phyloP scores from a whole-genome alignment of 2,797 vertebrate species.

The Tarsius wallacei region DNA sequence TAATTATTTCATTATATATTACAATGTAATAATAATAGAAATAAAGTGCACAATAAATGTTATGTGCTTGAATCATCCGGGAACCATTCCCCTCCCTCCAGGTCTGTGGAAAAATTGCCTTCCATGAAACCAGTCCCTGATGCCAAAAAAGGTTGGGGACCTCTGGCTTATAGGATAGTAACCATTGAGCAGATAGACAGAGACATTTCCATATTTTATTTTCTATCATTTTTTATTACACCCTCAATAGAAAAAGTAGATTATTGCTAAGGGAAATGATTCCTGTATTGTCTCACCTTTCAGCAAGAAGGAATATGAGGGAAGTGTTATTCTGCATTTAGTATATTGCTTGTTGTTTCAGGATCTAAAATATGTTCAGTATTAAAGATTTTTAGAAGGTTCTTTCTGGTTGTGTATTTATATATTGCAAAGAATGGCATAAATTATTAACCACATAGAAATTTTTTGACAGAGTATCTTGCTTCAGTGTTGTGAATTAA shows the following conservation, averaged over 20 bases:
- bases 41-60: no score
- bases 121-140: no score
- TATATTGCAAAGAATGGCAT: not conserved
- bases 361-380: not conserved
- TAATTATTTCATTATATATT: no score
- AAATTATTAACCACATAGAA: not conserved
- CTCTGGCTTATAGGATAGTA: not conserved
- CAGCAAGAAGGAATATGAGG: not conserved
- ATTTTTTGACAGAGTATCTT: not conserved
- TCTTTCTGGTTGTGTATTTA: not conserved
- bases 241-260: not conserved
- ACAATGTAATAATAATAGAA: no score
- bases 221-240: not conserved
- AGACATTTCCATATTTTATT: not conserved
- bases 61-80: no score
- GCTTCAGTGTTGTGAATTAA: not conserved
- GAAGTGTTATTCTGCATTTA: not conserved
- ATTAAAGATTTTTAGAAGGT: not conserved
- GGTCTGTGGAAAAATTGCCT: no score
- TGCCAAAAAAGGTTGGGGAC: no score
- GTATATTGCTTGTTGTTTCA: not conserved
- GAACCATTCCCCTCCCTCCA: no score
- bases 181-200: not conserved
- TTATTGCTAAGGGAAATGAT: not conserved
- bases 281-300: not conserved